Base-by-base conservation (phyloP, 1,140 invertebrate genomes). In the Drosophila suzukii region DNA sequence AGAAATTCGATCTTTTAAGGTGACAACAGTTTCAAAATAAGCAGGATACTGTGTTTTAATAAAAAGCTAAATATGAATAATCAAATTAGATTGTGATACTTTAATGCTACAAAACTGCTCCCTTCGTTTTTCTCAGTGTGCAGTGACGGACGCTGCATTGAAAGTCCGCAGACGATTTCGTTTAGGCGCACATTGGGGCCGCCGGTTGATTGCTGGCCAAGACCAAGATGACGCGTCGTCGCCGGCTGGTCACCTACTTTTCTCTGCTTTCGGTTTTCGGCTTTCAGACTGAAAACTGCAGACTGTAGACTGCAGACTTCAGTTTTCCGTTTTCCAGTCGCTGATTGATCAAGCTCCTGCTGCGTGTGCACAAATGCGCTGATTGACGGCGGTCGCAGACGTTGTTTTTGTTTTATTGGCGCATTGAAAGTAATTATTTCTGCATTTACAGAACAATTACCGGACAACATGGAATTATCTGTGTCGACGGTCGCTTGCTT, bases 401-500 rank as follows among this genome's bases (percentile, higher is more conserved):
- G 58, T 32, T 60, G 79, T 85, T 89, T 84, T 27, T 60, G 79
- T 85, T 89, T 84, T 89, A 89, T 84, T 89, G 81, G 76, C 83
- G 84, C 85, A 81, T 77, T 89, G 83, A 88, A 88, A 88, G 84
- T 88, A 88, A 88, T 89, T 89, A 90, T 89, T 89, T 84, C 77
- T 89, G 84, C 85, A 89, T 89, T 90, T 89, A 89, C 77, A 89
- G 84, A 89, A 89, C 84, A 81, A 89, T 89, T 89, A 89, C 84
- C 84, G 74, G 85, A 70, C 84, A 89, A 89, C 84, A 84, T 89
- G 80, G 63, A 84, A 90, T 84, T 84, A 90, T 89, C 68, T 89
- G 83, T 88, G 83, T 88, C 84, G 83, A 66, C 79, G 84, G 84
- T 62, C 57, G 77, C 57, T 86, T 60, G 82, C 71, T 76, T 84